Conservation (phyloP, 2,113 vertebrate species). For the Casuarius casuarius region DNA sequence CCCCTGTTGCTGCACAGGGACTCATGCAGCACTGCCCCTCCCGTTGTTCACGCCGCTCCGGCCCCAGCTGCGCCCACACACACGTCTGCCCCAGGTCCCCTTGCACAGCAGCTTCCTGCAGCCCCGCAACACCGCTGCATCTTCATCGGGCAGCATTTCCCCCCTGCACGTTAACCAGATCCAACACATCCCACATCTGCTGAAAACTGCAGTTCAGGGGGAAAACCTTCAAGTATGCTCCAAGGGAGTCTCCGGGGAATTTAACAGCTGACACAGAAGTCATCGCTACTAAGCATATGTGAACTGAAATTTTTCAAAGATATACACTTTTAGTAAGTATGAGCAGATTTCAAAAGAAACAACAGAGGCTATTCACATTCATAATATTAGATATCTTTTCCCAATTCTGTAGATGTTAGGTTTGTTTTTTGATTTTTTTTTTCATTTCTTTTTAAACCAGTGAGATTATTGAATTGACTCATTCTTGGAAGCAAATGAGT, state of each 20-base stretch:
- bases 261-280: slow-evolving; percentile 12
- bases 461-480: slow-evolving; percentile 14
- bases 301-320: neutral
- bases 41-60: neutral
- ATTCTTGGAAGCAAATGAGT: neutral
- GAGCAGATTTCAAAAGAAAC: slow-evolving; percentile 13
- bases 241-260: neutral
- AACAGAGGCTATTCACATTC: neutral
- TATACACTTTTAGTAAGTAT: neutral
- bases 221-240: neutral
- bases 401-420: neutral
- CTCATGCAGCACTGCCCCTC: neutral
- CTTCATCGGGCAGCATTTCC: neutral
- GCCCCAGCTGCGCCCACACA: too few relatives aligned
- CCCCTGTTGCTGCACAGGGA: neutral
- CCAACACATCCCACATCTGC: neutral
- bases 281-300: neutral
- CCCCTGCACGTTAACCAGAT: neutral
- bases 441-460: slow-evolving; percentile 1
- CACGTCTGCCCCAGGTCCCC: neutral
- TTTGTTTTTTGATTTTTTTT: neutral
- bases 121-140: neutral
- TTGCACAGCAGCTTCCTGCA: neutral
- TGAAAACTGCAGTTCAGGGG: accelerated
- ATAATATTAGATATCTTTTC: neutral